Conservation (phyloP, 2,888 invertebrate species). For the Thysanoteuthis rhombus region DNA sequence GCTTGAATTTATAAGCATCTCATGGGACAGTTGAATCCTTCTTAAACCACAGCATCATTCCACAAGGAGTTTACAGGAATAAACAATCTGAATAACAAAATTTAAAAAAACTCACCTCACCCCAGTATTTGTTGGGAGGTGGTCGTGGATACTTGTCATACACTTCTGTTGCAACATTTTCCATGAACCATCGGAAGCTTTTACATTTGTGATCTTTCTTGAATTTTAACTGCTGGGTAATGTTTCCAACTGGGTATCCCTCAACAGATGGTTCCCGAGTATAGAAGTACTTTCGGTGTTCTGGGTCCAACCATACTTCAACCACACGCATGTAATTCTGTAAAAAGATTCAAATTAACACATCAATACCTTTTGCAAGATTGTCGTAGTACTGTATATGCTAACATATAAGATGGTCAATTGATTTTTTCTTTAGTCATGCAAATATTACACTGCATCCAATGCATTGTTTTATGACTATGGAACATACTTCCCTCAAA, state of each 20-base stretch:
- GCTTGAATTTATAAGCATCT: too few species aligned
- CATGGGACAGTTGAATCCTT: too few species aligned
- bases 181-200: slow-evolving; percentile 94
- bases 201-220: slow-evolving; percentile 88
- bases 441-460: too few species aligned
- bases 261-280: slow-evolving; percentile 73
- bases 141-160: slow-evolving; percentile 91
- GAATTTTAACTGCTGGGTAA: slow-evolving; percentile 80
- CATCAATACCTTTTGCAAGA: too few species aligned
- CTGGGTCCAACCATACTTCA: slow-evolving; percentile 97
- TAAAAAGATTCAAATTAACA: slow-evolving; percentile 37
- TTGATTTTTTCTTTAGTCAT: too few species aligned
- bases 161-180: slow-evolving; percentile 90
- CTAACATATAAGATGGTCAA: too few species aligned
- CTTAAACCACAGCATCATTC: too few species aligned
- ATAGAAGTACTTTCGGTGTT: slow-evolving; percentile 95
- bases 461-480: too few species aligned
- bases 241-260: slow-evolving; percentile 55
- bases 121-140: slow-evolving; percentile 93
- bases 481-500: too few species aligned
- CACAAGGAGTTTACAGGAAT: too few species aligned
- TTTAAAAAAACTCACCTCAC: slow-evolving; percentile 74
- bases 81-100: slow-evolving; percentile 60
- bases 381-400: too few species aligned
- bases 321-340: slow-evolving; percentile 93